phyloP scores from a whole-genome alignment of 2,888 invertebrate genomes.

The Augiades crinisus region DNA sequence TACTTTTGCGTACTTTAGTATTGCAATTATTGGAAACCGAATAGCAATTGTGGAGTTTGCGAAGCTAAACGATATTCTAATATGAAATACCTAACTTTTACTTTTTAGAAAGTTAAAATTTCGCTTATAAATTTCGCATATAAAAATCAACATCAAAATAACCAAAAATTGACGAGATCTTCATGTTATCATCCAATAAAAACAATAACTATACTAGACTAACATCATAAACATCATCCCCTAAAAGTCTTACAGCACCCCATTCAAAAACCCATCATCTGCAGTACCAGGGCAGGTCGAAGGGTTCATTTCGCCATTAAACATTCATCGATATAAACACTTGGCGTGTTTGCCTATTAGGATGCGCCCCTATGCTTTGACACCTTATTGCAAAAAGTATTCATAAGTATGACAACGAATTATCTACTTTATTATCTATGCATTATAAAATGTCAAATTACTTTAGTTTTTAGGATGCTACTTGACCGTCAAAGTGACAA shows the following conservation, averaged over 20 bases:
- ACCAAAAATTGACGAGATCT: too few relatives aligned
- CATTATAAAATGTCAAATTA: too few relatives aligned
- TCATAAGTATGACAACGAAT: too few relatives aligned
- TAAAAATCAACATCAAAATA: too few relatives aligned
- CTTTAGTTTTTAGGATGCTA: too few relatives aligned
- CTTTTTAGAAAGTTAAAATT: too few relatives aligned
- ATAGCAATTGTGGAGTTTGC: not conserved
- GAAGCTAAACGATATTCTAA: not conserved
- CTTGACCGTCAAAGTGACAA: too few relatives aligned
- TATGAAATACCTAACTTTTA: not conserved
- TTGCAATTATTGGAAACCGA: constrained; percentile 6
- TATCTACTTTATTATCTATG: too few relatives aligned
- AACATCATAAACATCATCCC: constrained; percentile 27
- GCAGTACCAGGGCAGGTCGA: constrained; percentile 42
- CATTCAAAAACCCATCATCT: constrained; percentile 34
- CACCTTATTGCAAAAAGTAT: not conserved
- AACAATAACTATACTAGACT: constrained; percentile 23
- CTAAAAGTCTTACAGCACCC: constrained; percentile 34
- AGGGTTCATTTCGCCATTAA: constrained; percentile 67
- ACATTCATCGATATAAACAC: constrained; percentile 67
- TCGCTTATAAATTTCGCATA: too few relatives aligned
- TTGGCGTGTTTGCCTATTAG: constrained; percentile 62
- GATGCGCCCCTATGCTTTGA: constrained; percentile 39
- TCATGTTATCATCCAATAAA: too few relatives aligned
- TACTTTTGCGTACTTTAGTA: constrained; percentile 10